Percentiles rank a stretch among this genome's conserved stretches.
Conservation (phyloP, 2,797 vertebrate species). For the Perodicticus potto region DNA sequence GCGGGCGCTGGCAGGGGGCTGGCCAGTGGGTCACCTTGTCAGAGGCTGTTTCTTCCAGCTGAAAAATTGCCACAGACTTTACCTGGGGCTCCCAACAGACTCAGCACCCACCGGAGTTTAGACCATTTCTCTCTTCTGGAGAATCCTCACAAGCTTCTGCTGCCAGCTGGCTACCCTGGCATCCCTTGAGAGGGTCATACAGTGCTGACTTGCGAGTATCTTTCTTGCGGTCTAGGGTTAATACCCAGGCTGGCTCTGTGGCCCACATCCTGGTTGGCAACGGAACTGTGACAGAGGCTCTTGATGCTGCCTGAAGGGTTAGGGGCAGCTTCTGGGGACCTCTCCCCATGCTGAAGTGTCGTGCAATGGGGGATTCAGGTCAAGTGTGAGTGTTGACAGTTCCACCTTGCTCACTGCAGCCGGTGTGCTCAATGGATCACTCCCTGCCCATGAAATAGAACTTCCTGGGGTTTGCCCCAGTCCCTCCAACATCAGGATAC, state of each 20-base stretch:
- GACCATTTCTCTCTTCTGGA: background rate
- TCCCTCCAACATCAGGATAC: background rate
- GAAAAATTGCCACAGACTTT: background rate
- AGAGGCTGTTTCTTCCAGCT: accelerated
- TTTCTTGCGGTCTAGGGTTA: background rate
- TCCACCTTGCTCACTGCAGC: background rate
- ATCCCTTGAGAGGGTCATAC: background rate
- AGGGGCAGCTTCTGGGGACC: background rate
- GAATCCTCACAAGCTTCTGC: background rate
- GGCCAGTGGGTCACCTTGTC: background rate
- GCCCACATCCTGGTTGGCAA: background rate
- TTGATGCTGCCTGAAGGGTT: background rate
- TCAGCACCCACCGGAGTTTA: accelerated
- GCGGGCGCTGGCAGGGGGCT: accelerated
- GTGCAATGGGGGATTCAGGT: no score
- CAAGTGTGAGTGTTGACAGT: background rate
- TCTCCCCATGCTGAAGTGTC: background rate
- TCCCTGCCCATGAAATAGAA: background rate
- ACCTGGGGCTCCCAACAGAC: background rate
- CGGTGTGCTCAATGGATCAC: background rate
- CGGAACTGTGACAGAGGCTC: background rate
- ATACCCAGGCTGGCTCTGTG: background rate
- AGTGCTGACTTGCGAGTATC: background rate
- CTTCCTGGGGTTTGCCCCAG: background rate
- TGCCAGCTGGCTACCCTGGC: background rate